Conservation (phyloP, 2,797 vertebrate genomes). For the Leucoraja ocellata region DNA sequence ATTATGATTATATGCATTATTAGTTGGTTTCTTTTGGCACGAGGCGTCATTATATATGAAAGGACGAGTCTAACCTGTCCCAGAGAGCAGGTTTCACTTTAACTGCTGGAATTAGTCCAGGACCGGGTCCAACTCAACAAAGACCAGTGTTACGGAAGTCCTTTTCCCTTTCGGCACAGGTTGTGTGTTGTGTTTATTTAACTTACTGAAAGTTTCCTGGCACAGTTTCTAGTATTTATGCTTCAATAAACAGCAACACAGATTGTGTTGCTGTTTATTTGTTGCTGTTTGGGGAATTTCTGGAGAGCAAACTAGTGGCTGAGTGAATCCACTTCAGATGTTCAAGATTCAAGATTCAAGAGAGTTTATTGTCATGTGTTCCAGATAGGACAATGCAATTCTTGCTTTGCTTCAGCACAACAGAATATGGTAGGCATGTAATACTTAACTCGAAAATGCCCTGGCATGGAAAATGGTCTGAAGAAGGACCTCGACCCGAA, state of each 20-base stretch:
- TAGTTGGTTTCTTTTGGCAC: not conserved
- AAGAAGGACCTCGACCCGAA: no score
- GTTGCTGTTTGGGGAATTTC: not conserved
- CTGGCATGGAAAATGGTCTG: no score
- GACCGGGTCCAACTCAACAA: not conserved
- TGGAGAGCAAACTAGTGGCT: not conserved
- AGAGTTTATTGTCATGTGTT: no score
- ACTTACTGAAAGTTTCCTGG: not conserved
- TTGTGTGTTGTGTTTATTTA: not conserved
- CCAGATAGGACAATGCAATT: no score
- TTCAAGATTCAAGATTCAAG: not conserved
- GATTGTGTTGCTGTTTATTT: not conserved
- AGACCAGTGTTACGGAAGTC: not conserved
- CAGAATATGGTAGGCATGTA: not conserved
- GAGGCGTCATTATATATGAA: not conserved
- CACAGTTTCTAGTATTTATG: not conserved
- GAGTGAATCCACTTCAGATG: not conserved
- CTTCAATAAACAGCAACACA: not conserved
- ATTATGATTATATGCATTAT: not conserved
- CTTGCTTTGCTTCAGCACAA: no score
- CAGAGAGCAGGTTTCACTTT: not conserved
- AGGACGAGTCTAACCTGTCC: slow-evolving; percentile 9
- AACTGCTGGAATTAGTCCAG: not conserved
- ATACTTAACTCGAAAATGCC: not conserved
- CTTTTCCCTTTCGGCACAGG: not conserved